Percentiles rank a stretch among this genome's conserved stretches.
These are phyloP conservation scores for Garrulus glandarius DNA, from an alignment of 2,797 vertebrate genomes.

Conservation along the genomic window DNA sequence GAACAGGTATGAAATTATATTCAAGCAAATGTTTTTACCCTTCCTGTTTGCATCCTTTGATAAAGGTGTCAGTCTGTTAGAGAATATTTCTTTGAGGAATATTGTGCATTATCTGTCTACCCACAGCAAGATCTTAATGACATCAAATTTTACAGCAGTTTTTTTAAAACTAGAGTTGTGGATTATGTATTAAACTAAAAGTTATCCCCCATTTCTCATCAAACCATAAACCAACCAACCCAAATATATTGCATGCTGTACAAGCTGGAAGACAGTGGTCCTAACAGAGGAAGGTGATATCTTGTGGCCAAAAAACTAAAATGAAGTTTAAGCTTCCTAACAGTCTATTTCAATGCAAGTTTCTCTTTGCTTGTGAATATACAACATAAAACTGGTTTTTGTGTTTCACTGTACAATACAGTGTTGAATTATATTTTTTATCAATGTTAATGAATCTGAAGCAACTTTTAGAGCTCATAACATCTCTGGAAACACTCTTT, in stretches of 20 bases:
- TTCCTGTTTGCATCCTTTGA: neutral
- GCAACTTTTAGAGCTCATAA: neutral
- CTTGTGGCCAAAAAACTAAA: neutral
- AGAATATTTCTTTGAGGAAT: neutral
- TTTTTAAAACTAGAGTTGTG: neutral
- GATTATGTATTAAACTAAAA: neutral
- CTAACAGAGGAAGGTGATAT: neutral
- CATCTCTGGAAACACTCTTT: neutral
- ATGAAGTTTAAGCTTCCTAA: neutral
- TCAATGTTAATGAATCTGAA: neutral
- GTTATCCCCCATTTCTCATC: neutral
- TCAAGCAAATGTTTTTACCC: neutral
- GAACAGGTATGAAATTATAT: neutral
- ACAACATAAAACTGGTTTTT: neutral
- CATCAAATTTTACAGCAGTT: neutral
- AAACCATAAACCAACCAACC: neutral
- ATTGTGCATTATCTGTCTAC: neutral
- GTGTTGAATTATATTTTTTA: neutral
- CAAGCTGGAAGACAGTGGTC: neutral
- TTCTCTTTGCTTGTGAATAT: neutral
- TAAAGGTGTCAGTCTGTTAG: neutral
- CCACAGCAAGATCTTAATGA: neutral
- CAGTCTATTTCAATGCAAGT: neutral
- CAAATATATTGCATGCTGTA: neutral
- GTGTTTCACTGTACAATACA: neutral